Base-by-base conservation (phyloP, 2,888 invertebrate species). In the Philhelius pedissequus region DNA sequence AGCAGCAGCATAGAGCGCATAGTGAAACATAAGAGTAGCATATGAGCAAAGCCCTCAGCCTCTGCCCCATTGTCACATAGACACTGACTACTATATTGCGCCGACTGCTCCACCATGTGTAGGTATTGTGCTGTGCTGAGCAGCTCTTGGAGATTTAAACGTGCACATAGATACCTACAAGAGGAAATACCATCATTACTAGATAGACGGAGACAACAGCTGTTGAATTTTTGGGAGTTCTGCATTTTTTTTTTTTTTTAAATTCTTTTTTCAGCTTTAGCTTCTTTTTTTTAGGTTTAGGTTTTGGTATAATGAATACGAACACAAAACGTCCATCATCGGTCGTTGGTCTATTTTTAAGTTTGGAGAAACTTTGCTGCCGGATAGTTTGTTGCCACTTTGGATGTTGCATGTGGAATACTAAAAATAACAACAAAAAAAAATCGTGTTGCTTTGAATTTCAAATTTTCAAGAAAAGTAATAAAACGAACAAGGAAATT, bases 171-270 rank as follows among this genome's bases (percentile, higher is more conserved):
- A 79, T 75, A 75, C n/a, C n/a, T n/a, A n/a, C 70, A 75, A 68
- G 68, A 68, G 66, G 71, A 68, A 25, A 30, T 22, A 68, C 48
- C 40, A 69, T 52, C 35, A 64, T 64, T 13, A 30, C 69, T 78
- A 71, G 80, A 74, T 79, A 84, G 80, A 80, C 84, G 68, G 84
- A 84, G 84, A 80, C 84, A 84, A 76, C 80, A 84, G 84, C 80
- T 84, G 80, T 75, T 76, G 43, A 40, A 71, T 68, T 71, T 84
- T 84, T 80, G 70, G 75, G 74, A 84, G 75, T 68, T 84, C 80
- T 84, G 75, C 80, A 80, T 66, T 83, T 50, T 70, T 64, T 74
- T 52, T 45, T 64, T 64, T 54, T 43, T n/a, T 38, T 50, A 30
- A n/a, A 25, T 35, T 60, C 13, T 69, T 77, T 73, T 15, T 70